phyloP scores from a whole-genome alignment of 2,797 vertebrate species.

The Balearica regulorum region DNA sequence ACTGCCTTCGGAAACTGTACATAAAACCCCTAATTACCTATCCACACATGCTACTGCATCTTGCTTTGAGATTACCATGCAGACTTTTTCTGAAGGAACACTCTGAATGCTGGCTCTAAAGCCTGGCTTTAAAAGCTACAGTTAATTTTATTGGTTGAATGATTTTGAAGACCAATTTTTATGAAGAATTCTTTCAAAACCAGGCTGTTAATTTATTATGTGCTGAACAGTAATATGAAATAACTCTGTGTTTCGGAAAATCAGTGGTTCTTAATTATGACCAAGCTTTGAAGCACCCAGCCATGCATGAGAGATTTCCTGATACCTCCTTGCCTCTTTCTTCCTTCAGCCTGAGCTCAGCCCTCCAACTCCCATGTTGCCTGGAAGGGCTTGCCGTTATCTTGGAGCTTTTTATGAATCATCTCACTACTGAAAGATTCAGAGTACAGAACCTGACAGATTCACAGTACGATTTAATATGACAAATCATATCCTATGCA shows the following conservation, averaged over 20 bases:
- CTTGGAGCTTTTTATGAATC: background rate
- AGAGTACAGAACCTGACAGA: background rate
- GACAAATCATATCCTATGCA: background rate
- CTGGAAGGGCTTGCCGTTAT: background rate
- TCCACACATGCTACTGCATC: background rate
- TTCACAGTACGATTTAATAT: background rate
- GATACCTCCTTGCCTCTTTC: background rate
- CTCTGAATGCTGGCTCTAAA: background rate
- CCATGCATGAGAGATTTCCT: background rate
- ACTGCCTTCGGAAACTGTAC: background rate
- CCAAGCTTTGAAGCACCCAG: background rate
- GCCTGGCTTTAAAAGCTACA: background rate
- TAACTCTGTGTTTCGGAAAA: background rate
- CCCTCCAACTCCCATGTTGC: background rate
- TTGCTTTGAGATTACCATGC: background rate
- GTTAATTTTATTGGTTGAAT: background rate
- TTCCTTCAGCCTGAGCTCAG: background rate
- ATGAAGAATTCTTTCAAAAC: background rate
- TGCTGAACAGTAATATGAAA: conserved; percentile 4
- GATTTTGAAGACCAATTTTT: conserved; percentile 15
- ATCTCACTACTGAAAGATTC: background rate
- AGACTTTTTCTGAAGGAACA: background rate
- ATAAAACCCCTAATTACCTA: background rate
- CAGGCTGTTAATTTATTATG: background rate
- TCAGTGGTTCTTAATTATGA: background rate